Conservation (phyloP, 2,113 vertebrate species). For the Bubo blakistoni region DNA sequence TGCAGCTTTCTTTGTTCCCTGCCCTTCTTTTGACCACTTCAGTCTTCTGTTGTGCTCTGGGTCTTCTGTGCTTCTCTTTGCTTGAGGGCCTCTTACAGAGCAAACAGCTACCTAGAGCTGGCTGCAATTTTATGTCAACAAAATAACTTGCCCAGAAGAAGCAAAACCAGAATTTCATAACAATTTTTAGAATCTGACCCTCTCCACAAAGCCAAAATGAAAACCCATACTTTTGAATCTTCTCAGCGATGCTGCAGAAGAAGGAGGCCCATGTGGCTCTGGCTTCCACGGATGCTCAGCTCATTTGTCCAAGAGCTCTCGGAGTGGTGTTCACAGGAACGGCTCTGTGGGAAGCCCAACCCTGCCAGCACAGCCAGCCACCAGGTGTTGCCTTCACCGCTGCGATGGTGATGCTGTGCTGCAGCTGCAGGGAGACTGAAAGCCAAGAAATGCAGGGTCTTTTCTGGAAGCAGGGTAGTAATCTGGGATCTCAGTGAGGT, state of each 20-base stretch:
- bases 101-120: not conserved
- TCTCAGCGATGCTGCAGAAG: accelerated
- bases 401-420: not conserved
- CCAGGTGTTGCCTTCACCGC: not conserved
- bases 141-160: not conserved
- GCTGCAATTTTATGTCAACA: not conserved
- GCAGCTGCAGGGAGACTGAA: not conserved
- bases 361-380: not conserved
- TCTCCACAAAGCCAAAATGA: not conserved
- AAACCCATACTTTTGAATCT: not conserved
- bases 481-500: not conserved
- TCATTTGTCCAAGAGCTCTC: not conserved
- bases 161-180: not conserved
- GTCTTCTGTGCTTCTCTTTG: not conserved
- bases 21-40: not conserved
- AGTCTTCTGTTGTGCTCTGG: not conserved
- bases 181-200: not conserved
- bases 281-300: not conserved
- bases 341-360: not conserved
- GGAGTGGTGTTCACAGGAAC: not conserved
- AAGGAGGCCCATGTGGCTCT: not conserved
- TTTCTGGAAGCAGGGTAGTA: not conserved
- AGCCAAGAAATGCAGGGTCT: not conserved
- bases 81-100: not conserved
- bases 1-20: not conserved